Evolutionary conservation across 2,888 invertebrate species (phyloP).

Genomic region (Erebia epiphron): DNA sequence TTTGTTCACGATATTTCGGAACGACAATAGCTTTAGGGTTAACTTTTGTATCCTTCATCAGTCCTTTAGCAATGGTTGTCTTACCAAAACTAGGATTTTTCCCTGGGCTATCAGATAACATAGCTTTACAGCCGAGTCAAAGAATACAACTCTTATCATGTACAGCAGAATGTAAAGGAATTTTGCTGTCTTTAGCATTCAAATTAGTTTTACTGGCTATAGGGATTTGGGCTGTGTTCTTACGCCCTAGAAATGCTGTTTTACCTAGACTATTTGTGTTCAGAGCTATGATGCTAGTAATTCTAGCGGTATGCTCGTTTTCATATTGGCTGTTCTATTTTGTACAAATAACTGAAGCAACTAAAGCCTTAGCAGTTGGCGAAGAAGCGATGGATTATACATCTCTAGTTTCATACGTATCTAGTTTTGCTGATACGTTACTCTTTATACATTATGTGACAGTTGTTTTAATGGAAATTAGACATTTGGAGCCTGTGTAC

Average conservation of each 20-base stretch:
- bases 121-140: constrained; percentile 87
- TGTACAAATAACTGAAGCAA: constrained; percentile 93
- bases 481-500: constrained; percentile 95
- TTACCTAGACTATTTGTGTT: constrained; percentile 96
- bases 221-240: constrained; percentile 96
- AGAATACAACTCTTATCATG: constrained; percentile 90
- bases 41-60: constrained; percentile 92
- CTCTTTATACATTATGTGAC: constrained; percentile 97
- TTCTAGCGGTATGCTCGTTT: constrained; percentile 95
- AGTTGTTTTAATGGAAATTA: constrained; percentile 95
- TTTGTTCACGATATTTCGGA: constrained; percentile 92
- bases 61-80: constrained; percentile 97
- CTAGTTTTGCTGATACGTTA: constrained; percentile 95
- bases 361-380: constrained; percentile 89
- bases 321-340: constrained; percentile 99
- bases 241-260: constrained; percentile 91
- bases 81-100: constrained; percentile 95
- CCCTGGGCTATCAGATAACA: constrained; percentile 87
- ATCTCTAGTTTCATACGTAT: constrained; percentile 95
- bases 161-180: constrained; percentile 96
- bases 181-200: constrained; percentile 94
- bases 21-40: constrained; percentile 90
- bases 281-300: constrained; percentile 92
- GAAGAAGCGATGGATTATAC: constrained; percentile 93
- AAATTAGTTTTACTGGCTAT: constrained; percentile 94